phyloP scores from a whole-genome alignment of 2,888 invertebrate species.

The Rhagophthalmus giganteus region DNA sequence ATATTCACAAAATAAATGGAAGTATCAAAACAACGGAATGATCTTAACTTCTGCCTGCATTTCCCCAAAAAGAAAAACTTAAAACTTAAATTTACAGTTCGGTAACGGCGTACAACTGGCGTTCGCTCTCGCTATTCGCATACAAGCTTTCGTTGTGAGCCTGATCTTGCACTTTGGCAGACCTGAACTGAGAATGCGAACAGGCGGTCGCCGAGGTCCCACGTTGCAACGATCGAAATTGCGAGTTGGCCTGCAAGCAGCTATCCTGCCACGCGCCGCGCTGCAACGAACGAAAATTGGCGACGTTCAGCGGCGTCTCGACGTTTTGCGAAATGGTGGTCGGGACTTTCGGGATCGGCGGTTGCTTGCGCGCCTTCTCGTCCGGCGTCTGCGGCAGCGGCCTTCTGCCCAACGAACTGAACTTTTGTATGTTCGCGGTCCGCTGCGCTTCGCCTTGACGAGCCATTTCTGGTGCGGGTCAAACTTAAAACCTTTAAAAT shows the following conservation, averaged over 20 bases:
- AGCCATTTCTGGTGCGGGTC: slow-evolving; percentile 55
- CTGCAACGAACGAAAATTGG: slow-evolving; percentile 60
- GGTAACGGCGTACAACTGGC: slow-evolving; percentile 72
- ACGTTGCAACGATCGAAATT: slow-evolving; percentile 58
- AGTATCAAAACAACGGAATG: slow-evolving; percentile 23
- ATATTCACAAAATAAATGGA: too few relatives aligned
- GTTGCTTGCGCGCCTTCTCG: slow-evolving; percentile 52
- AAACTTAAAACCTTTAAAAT: slow-evolving; percentile 56
- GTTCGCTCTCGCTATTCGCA: slow-evolving; percentile 56
- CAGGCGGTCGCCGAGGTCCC: slow-evolving; percentile 44
- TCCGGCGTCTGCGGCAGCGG: slow-evolving; percentile 55
- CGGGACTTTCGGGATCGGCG: slow-evolving; percentile 53
- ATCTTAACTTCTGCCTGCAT: slow-evolving; percentile 51
- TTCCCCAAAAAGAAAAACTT: slow-evolving; percentile 50
- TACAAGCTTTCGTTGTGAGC: slow-evolving; percentile 51
- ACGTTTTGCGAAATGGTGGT: slow-evolving; percentile 47
- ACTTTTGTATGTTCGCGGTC: slow-evolving; percentile 55
- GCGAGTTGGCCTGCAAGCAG: slow-evolving; percentile 44
- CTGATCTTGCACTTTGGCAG: slow-evolving; percentile 54
- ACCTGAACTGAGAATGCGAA: slow-evolving; percentile 50
- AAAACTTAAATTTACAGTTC: slow-evolving; percentile 60
- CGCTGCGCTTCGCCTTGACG: slow-evolving; percentile 37
- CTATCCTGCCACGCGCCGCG: slow-evolving; percentile 53
- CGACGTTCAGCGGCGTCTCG: slow-evolving; percentile 56
- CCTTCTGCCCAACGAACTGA: slow-evolving; percentile 54